These are phyloP conservation scores for Drosophila nr. medialis DNA, from an alignment of 2,888 invertebrate species.

Conservation along the genomic window DNA sequence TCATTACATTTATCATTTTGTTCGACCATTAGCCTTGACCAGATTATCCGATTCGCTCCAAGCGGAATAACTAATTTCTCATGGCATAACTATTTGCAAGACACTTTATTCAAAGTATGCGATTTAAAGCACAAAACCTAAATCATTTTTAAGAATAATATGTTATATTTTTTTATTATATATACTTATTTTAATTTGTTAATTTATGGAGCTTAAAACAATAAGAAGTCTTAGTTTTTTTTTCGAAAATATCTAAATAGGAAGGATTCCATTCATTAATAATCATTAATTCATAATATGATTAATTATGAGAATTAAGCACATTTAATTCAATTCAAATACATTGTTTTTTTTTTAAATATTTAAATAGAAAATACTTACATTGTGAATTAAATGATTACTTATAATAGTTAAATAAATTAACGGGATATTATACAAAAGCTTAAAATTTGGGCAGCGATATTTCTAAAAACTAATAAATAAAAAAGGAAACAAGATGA, in stretches of 20 bases:
- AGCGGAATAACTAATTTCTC: conserved; percentile 14
- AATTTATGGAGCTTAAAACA: background rate
- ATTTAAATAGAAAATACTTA: background rate
- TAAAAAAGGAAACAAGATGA: background rate
- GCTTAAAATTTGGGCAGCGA: background rate
- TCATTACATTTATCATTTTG: conserved; percentile 76
- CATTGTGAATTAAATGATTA: too few species aligned
- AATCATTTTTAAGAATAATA: background rate
- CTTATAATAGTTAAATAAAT: background rate
- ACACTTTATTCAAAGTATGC: background rate
- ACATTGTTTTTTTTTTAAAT: background rate
- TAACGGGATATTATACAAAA: background rate
- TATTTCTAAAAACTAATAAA: background rate
- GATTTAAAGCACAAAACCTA: too few species aligned
- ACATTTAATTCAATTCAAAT: too few species aligned
- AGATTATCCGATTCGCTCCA: conserved; percentile 45
- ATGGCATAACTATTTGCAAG: background rate
- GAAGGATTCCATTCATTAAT: too few species aligned
- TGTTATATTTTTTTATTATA: background rate
- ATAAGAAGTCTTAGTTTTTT: background rate
- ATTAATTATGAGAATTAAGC: too few species aligned
- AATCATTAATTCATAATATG: too few species aligned
- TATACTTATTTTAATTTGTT: background rate
- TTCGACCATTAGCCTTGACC: conserved; percentile 33
- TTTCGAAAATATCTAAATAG: too few species aligned